phyloP scores from a whole-genome alignment of 2,797 vertebrate genomes.

The Etheostoma perlongum region DNA sequence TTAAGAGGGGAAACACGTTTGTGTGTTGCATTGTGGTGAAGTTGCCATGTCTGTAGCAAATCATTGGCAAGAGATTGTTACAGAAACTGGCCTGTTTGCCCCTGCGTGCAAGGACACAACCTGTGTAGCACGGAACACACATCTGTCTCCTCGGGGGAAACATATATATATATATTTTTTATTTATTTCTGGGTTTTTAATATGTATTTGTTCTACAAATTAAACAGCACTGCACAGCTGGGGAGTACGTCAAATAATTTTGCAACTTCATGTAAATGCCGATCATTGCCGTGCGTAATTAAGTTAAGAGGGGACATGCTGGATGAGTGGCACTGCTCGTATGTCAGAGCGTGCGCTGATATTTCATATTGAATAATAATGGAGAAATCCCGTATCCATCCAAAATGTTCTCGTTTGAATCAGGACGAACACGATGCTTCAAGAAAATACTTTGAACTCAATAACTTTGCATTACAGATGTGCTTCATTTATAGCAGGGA shows the following conservation, averaged over 20 bases:
- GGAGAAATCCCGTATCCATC: neutral
- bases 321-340: slow-evolving; percentile 20
- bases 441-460: neutral
- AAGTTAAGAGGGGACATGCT: slow-evolving; percentile 7
- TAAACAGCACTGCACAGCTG: slow-evolving; percentile 2
- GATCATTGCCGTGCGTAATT: slow-evolving; percentile 43
- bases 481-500: slow-evolving; percentile 1
- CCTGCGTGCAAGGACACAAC: slow-evolving; percentile 35
- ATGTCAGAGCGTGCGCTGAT: neutral
- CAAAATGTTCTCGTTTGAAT: slow-evolving; percentile 23
- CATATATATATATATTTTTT: neutral
- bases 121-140: slow-evolving; percentile 34
- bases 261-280: slow-evolving; percentile 18
- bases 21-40: slow-evolving; percentile 11
- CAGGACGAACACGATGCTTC: neutral
- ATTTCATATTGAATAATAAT: slow-evolving; percentile 29
- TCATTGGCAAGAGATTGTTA: slow-evolving; percentile 53
- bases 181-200: slow-evolving; percentile 18
- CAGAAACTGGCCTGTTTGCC: slow-evolving; percentile 26
- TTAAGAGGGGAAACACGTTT: neutral
- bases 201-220: slow-evolving; percentile 6
- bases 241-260: slow-evolving; percentile 19
- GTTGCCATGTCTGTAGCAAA: slow-evolving; percentile 36
- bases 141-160: slow-evolving; percentile 33
- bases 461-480: neutral